Percentiles rank a stretch among this genome's conserved stretches.
These are phyloP conservation scores for Ischnura elegans DNA, from an alignment of 2,888 invertebrate species.

Conservation along the genomic window DNA sequence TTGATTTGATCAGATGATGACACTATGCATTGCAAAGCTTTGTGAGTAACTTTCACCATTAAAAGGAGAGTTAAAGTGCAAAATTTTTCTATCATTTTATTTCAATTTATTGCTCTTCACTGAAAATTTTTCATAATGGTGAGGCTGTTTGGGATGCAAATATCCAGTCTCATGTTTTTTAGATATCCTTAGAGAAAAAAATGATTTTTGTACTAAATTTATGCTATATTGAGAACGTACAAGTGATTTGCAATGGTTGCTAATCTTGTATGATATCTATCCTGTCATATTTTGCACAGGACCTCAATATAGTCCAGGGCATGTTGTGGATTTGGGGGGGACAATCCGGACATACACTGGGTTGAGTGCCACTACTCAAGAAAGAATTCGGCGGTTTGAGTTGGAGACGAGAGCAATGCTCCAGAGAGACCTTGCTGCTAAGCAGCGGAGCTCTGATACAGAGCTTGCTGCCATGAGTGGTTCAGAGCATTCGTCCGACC, in stretches of 20 bases:
- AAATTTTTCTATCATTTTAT: too few relatives aligned
- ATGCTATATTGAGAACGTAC: too few relatives aligned
- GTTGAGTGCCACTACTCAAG: slow-evolving; percentile 82
- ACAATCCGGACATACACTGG: slow-evolving; percentile 81
- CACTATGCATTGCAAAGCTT: too few relatives aligned
- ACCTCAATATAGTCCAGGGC: slow-evolving; percentile 66
- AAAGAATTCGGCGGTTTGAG: slow-evolving; percentile 86
- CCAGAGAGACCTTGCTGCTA: slow-evolving; percentile 70
- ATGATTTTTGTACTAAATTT: too few relatives aligned
- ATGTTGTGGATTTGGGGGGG: slow-evolving; percentile 73
- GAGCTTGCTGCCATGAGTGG: neutral
- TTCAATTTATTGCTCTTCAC: too few relatives aligned
- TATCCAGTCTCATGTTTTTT: neutral
- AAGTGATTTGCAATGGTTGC: neutral
- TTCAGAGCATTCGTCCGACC: neutral
- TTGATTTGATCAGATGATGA: too few relatives aligned
- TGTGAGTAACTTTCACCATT: too few relatives aligned
- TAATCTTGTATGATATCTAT: neutral
- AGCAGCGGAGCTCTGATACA: slow-evolving; percentile 44
- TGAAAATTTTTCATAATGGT: too few relatives aligned
- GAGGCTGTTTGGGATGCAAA: too few relatives aligned
- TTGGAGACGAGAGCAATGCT: slow-evolving; percentile 88
- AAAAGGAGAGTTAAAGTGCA: too few relatives aligned
- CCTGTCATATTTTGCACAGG: neutral
- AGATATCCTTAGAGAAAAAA: too few relatives aligned